phyloP scores from a whole-genome alignment of 2,797 vertebrate species.

The Bradypodion pumilum region DNA sequence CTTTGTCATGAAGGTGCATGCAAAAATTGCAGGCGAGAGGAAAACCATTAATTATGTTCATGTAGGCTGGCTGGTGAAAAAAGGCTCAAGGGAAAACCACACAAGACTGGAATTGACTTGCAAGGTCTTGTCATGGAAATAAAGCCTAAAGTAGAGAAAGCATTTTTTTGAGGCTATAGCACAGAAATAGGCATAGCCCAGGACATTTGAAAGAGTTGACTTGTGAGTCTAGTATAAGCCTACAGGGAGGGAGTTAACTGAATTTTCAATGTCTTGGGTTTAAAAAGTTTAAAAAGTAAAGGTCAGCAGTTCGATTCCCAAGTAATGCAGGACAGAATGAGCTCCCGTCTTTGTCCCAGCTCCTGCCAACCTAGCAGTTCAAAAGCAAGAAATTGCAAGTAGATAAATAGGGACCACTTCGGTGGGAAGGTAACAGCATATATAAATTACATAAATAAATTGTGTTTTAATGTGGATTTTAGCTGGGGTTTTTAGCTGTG shows the following conservation, averaged over 20 bases:
- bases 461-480: too few species aligned
- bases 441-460: too few species aligned
- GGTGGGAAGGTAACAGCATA: too few species aligned
- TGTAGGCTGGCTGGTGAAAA: slow-evolving; percentile 58
- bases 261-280: too few species aligned
- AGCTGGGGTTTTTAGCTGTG: too few species aligned
- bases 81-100: slow-evolving; percentile 62
- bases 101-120: slow-evolving; percentile 48
- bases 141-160: slow-evolving; percentile 50
- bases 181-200: slow-evolving; percentile 43
- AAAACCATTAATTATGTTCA: slow-evolving; percentile 60
- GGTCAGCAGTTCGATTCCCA: too few species aligned
- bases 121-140: slow-evolving; percentile 38
- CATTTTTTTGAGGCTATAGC: slow-evolving; percentile 51
- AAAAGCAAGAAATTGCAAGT: too few species aligned
- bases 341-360: too few species aligned
- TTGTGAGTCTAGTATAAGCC: background rate
- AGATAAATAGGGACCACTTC: too few species aligned
- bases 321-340: too few species aligned
- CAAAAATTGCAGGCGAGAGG: slow-evolving; percentile 64
- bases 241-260: background rate
- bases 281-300: too few species aligned
- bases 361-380: too few species aligned
- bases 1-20: slow-evolving; percentile 60
- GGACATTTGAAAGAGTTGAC: slow-evolving; percentile 40